These are phyloP conservation scores for Oryzias melastigma DNA, from an alignment of 2,113 vertebrate genomes.

Conservation along the genomic window DNA sequence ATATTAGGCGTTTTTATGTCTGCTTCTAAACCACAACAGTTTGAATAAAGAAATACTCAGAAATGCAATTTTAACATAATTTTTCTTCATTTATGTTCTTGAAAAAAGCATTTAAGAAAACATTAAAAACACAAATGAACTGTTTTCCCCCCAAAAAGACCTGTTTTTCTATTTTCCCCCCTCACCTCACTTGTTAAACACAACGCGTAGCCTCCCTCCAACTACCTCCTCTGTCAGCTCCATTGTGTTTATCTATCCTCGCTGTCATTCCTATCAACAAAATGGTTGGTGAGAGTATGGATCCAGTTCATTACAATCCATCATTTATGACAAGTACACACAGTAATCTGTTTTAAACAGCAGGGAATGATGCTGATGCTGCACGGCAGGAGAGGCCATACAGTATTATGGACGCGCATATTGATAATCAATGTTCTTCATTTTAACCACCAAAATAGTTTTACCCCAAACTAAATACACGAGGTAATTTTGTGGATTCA, in stretches of 20 bases:
- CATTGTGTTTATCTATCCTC: conserved; percentile 51
- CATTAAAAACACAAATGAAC: no score
- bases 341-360: conserved; percentile 68
- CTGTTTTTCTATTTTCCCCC: no score
- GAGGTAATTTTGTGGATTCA: conserved; percentile 23
- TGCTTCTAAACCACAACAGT: no score
- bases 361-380: conserved; percentile 63
- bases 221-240: conserved; percentile 37
- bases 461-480: conserved; percentile 13
- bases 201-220: conserved; percentile 7
- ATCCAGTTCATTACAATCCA: conserved; percentile 66
- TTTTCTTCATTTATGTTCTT: no score
- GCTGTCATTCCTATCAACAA: conserved; percentile 47
- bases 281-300: conserved; percentile 53
- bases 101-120: no score
- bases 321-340: conserved; percentile 68
- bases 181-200: no score
- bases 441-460: conserved; percentile 50
- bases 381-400: conserved; percentile 54
- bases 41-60: no score
- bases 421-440: conserved; percentile 65
- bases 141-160: no score
- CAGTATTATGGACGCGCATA: conserved; percentile 44
- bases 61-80: no score
- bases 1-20: no score